A percentile compares a stretch with the other conserved stretches of the same genome.
Evolutionary conservation across 2,113 vertebrate genomes (phyloP).

Genomic region (Ictalurus furcatus): DNA sequence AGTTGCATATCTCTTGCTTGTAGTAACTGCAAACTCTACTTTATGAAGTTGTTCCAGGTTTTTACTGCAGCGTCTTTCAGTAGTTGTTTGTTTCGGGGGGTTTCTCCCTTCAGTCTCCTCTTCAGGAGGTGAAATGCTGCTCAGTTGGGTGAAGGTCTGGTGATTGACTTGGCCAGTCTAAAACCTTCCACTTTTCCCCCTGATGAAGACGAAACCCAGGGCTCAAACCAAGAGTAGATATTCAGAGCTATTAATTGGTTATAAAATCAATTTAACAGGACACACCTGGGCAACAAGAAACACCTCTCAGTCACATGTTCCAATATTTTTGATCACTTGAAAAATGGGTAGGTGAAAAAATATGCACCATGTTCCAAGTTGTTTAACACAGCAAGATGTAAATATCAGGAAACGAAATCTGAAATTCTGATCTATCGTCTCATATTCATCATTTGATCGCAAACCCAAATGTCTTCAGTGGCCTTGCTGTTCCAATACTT

Average conservation of each 20-base stretch:
- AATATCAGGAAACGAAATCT: too few relatives aligned
- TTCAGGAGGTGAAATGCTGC: neutral
- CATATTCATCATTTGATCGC: neutral
- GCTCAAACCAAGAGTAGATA: neutral
- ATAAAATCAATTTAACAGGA: too few relatives aligned
- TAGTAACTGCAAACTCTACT: neutral
- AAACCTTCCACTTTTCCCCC: neutral
- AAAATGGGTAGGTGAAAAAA: neutral
- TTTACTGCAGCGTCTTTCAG: neutral
- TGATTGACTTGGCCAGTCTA: neutral
- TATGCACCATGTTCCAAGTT: neutral
- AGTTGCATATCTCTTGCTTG: neutral
- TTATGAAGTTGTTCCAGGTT: neutral
- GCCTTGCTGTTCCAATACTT: neutral
- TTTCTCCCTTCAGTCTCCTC: neutral
- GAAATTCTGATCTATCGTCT: neutral
- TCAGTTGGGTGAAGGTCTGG: neutral
- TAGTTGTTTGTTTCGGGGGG: too few relatives aligned
- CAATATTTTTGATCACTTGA: neutral
- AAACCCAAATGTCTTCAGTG: neutral
- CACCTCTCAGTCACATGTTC: neutral
- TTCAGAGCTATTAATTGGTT: neutral
- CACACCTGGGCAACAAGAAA: neutral
- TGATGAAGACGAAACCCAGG: neutral
- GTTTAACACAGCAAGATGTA: too few relatives aligned